A percentile compares a stretch with the other conserved stretches of the same genome.
phyloP scores from a whole-genome alignment of 2,113 vertebrate species.

The Scolopax mira region DNA sequence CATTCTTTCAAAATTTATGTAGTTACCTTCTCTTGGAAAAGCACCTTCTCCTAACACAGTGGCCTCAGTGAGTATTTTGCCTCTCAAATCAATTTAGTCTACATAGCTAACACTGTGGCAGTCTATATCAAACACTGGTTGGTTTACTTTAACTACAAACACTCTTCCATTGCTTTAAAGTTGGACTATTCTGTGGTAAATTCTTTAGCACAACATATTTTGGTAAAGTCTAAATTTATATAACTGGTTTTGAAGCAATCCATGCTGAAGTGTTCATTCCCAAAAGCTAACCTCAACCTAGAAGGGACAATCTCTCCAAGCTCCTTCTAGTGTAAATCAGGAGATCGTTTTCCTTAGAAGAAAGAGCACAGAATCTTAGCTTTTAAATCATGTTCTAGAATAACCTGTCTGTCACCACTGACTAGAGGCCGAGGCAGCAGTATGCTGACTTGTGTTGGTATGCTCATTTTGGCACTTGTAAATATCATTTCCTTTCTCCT shows the following conservation, averaged over 20 bases:
- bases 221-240: not conserved
- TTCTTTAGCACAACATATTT: not conserved
- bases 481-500: not conserved
- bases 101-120: not conserved
- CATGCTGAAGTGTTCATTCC: not conserved
- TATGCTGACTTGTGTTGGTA: not conserved
- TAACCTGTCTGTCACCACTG: not conserved
- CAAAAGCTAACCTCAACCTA: not conserved
- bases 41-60: not conserved
- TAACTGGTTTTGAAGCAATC: not conserved
- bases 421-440: not conserved
- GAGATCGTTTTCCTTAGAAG: not conserved
- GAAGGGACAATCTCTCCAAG: not conserved
- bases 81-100: not conserved
- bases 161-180: not conserved
- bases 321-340: not conserved
- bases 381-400: not conserved
- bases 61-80: not conserved
- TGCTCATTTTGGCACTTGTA: not conserved
- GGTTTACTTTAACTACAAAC: not conserved
- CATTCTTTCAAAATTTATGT: not conserved
- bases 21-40: not conserved
- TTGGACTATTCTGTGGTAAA: not conserved
- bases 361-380: not conserved
- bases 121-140: not conserved